Evolutionary conservation across 2,888 invertebrate genomes (phyloP).

Genomic region (Gnatocerus cornutus): DNA sequence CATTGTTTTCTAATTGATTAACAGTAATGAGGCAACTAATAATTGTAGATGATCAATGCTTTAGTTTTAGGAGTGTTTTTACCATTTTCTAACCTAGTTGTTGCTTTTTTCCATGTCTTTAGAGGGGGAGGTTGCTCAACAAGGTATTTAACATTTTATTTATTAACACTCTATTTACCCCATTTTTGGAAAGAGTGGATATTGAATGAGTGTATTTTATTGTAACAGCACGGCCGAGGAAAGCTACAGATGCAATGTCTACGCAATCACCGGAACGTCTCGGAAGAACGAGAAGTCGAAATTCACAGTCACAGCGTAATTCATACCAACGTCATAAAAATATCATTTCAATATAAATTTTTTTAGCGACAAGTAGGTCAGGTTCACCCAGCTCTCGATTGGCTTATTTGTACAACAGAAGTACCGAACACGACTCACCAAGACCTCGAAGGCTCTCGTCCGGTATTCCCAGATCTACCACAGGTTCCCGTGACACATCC

Average conservation of each 20-base stretch:
- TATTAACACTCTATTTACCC: slow-evolving; percentile 37
- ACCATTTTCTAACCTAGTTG: slow-evolving; percentile 52
- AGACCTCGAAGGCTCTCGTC: slow-evolving; percentile 78
- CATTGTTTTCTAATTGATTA: slow-evolving; percentile 26
- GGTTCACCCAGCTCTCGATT: slow-evolving; percentile 93
- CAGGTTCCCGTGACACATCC: slow-evolving; percentile 77
- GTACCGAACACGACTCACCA: slow-evolving; percentile 68
- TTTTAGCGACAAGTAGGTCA: slow-evolving; percentile 90
- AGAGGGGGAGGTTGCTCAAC: slow-evolving; percentile 79
- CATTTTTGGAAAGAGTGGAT: slow-evolving; percentile 2
- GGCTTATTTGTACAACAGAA: slow-evolving; percentile 80
- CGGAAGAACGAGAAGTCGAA: slow-evolving; percentile 76
- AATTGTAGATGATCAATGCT: slow-evolving; percentile 23
- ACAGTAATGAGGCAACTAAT: background rate
- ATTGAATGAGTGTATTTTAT: slow-evolving; percentile 14
- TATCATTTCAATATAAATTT: background rate
- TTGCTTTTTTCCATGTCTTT: slow-evolving; percentile 67
- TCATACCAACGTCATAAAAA: slow-evolving; percentile 54
- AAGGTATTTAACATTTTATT: slow-evolving; percentile 73
- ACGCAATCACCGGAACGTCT: slow-evolving; percentile 77
- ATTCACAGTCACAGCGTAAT: slow-evolving; percentile 95
- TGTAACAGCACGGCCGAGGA: slow-evolving; percentile 77
- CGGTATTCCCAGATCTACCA: slow-evolving; percentile 81
- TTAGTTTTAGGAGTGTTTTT: slow-evolving; percentile 43
- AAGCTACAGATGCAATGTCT: slow-evolving; percentile 73